Evolutionary conservation across 2,797 vertebrate genomes (phyloP).

Genomic region (Falco concolor): DNA sequence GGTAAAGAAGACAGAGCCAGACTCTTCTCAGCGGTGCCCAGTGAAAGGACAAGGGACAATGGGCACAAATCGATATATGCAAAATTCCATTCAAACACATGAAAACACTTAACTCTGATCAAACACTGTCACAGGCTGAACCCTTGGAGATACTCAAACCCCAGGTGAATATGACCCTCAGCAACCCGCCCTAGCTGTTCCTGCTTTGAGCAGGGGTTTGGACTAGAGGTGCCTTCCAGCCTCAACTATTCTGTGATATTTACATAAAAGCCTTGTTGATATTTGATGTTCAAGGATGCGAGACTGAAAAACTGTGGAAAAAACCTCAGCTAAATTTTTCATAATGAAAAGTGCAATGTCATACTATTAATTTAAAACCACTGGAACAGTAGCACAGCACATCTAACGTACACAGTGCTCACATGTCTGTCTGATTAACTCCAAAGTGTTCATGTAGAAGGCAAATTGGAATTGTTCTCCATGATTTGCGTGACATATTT

Average conservation of each 20-base stretch:
- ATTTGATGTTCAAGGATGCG: background rate
- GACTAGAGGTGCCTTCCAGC: background rate
- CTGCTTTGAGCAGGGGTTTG: background rate
- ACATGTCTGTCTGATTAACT: background rate
- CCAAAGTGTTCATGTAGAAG: background rate
- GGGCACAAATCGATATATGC: background rate
- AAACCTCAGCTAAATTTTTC: background rate
- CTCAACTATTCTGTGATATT: background rate
- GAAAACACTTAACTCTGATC: background rate
- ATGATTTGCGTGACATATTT: background rate
- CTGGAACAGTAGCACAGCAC: background rate
- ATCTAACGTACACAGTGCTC: background rate
- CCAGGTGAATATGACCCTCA: background rate
- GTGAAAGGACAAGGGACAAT: background rate
- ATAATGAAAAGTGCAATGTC: background rate
- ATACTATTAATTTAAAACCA: background rate
- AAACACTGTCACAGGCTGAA: background rate
- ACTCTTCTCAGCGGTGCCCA: background rate
- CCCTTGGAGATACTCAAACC: background rate
- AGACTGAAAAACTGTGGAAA: background rate
- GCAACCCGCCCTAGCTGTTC: background rate
- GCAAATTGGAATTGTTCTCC: background rate
- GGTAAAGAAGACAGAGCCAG: background rate
- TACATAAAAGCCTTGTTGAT: background rate
- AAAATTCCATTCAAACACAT: background rate